Base-by-base conservation (phyloP, 2,797 vertebrate species). In the Alectoris magna region DNA sequence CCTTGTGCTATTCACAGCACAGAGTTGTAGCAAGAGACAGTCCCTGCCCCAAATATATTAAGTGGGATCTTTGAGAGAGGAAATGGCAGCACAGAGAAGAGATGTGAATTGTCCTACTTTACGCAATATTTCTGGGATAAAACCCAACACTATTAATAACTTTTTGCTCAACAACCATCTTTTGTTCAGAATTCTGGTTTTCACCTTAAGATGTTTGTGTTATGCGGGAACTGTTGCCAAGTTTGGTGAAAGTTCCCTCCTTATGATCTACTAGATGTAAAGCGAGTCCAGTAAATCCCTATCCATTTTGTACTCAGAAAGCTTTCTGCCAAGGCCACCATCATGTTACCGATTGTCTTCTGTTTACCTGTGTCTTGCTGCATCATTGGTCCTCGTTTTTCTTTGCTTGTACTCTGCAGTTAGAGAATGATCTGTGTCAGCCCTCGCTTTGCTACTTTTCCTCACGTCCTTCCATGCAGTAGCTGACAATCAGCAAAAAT, bases 101-200 rank as follows among this genome's bases (percentile, higher is more conserved):
- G 93, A 77, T 91, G 72, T 77, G 90, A 94, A 90, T 96, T 90
- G 88, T 96, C 91, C 78, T 17, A 69, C 69, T 95, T 96, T 96
- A 76, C 72, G 81, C 94, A 96, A 96, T 21, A 59, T 66, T 96
- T 95, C 95, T 94, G 93, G 96, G 96, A 91, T 74, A 91, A 88
- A 94, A 80, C 90, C 95, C 94, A 96, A 72, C 48, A 84, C 94
- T 96, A 96, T 95, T 94, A 96, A 96, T 95, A 96, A 90, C 44
- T 66, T 86, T 96, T 95, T 96, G 91, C 81, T 95, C 90, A 96
- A 96, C 75, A 94, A 51, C 62, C 38, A 23, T 94, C 91, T 93
- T 96, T 96, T 94, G 95, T 96, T 95, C 81, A 68, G 84, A 90
- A 44, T 46, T 80, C 90, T 85, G 84, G 11, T 80, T 85, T 94